Base-by-base conservation (phyloP, 1,140 invertebrate genomes). In the Ditylenchus dipsaci region DNA sequence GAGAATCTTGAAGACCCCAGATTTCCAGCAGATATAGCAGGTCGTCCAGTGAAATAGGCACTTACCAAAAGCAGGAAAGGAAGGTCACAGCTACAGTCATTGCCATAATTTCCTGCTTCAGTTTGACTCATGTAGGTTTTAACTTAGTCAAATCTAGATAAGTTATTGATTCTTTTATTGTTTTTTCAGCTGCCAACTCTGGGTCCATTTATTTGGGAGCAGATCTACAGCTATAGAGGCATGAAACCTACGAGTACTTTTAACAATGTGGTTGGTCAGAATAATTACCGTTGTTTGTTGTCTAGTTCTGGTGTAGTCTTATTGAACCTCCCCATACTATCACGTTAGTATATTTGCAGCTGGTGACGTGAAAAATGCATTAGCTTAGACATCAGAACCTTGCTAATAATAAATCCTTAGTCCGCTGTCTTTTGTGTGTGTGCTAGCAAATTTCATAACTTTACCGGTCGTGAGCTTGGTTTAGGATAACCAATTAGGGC, bases 41-140 rank as follows among this genome's bases (percentile, higher is more conserved):
- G 49, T 53, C 49, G 15, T 7, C 27, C 47, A 77, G 67, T 30
- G 78, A 78, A 43, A 53, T 76, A 29, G 78, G 65, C 21, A 58
- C 76, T 19, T 68, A 77, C 27, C 75, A 78, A 60, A 49, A 68
- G 15, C 78, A 76, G 42, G 76, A 77, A 73, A 76, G 76, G 26
- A 75, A 76, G 33, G 75, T 77, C 21, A 77, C 75, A n/a, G 65
- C 62, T 23, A 77, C 75, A n/a, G 75, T 77, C 11, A 59, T 78
- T 33, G 69, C 77, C 5, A 77, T 77, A 23, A 74, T 77, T 27
- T 74, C 75, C 23, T 77, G 75, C 56, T 77, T 77, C 56, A 77
- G 69, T n/a, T 26, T 77, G 21, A 78, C 75, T 21, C 75, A 77
- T 47, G 76, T 76, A 61, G 11, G 56, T 38, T 72, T 72, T n/a